Percentiles rank a stretch among this genome's conserved stretches.
These are phyloP conservation scores for Hippotragus niger DNA, from an alignment of 2,113 vertebrate species.

Conservation along the genomic window DNA sequence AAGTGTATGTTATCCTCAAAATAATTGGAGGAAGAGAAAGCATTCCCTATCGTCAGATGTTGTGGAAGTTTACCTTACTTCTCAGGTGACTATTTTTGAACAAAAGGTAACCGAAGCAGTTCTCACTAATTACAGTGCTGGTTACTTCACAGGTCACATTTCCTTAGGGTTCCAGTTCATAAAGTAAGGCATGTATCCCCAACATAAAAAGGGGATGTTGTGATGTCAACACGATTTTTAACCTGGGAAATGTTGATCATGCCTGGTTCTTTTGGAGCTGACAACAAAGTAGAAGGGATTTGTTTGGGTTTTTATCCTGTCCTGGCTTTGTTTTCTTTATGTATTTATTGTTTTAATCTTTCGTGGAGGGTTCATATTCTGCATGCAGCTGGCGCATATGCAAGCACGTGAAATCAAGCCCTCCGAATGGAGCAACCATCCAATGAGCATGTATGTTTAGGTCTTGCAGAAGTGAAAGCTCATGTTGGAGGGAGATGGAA, in stretches of 20 bases:
- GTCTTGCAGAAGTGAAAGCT: neutral
- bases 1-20: neutral
- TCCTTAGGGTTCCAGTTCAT: neutral
- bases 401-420: neutral
- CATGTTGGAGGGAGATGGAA: neutral
- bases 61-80: neutral
- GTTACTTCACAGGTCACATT: neutral
- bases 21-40: neutral
- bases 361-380: neutral
- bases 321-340: neutral
- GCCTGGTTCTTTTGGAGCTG: neutral
- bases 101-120: neutral
- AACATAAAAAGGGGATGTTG: neutral
- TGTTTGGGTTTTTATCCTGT: neutral
- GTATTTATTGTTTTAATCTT: neutral
- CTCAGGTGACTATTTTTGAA: neutral
- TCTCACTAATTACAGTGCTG: neutral
- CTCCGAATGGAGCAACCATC: accelerated
- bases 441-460: too few species aligned
- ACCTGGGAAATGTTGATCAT: neutral
- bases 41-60: neutral
- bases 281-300: neutral
- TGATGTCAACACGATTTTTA: neutral
- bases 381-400: neutral
- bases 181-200: slow-evolving; percentile 32